Percentiles rank a stretch among this genome's conserved stretches.
phyloP scores from a whole-genome alignment of 2,888 invertebrate species.

The Agonopterix arenella region DNA sequence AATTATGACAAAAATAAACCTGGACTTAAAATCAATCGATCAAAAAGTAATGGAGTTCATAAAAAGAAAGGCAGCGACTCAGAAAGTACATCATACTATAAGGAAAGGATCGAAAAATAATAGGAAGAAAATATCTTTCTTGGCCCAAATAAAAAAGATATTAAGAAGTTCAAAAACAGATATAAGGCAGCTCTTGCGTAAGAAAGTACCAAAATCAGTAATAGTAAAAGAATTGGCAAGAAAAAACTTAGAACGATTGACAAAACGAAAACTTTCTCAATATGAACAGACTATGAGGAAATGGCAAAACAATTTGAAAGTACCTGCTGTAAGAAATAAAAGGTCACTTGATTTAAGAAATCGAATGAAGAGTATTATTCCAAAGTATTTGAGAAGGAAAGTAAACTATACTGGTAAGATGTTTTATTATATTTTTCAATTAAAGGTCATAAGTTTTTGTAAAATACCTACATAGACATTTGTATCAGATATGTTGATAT shows the following conservation, averaged over 20 bases:
- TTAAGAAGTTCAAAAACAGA: conserved; percentile 33
- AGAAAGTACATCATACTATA: neutral
- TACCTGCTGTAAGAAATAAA: conserved; percentile 25
- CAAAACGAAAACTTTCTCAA: conserved; percentile 28
- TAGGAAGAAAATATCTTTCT: no score
- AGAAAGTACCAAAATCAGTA: conserved; percentile 33
- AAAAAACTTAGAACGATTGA: conserved; percentile 31
- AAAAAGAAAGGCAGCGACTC: neutral
- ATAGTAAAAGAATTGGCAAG: conserved; percentile 34
- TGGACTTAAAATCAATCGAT: neutral
- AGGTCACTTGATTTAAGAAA: conserved; percentile 25
- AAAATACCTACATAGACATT: no score
- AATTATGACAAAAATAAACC: neutral
- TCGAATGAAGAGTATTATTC: conserved; percentile 50
- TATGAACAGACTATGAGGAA: conserved; percentile 39
- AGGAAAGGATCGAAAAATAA: no score
- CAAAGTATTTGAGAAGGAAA: conserved; percentile 47
- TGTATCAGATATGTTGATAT: no score
- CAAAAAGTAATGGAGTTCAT: neutral
- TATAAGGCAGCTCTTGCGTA: conserved; percentile 28
- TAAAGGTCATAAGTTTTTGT: no score
- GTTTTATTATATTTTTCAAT: no score
- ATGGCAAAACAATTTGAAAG: conserved; percentile 44
- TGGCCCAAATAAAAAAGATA: no score
- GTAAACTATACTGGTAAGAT: conserved; percentile 8